Percentiles rank a stretch among this genome's conserved stretches.
Evolutionary conservation across 2,888 invertebrate species (phyloP).

Genomic region (Habrosyne pyritoides): DNA sequence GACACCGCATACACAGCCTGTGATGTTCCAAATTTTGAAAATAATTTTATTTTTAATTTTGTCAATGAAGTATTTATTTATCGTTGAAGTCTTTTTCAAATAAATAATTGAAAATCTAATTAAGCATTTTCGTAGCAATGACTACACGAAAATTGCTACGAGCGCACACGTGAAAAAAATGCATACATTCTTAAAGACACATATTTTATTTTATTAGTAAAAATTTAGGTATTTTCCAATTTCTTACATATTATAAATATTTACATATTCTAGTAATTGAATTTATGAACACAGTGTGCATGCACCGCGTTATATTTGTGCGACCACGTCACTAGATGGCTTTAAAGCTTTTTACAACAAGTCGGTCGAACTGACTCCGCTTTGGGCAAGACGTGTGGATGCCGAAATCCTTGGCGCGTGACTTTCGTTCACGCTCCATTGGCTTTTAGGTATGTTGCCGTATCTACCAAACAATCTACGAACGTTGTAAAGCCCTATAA

Average conservation of each 20-base stretch:
- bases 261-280: not conserved
- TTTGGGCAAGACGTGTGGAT: constrained; percentile 60
- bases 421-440: constrained; percentile 74
- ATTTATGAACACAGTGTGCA: not conserved
- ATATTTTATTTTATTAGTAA: not conserved
- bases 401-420: constrained; percentile 74
- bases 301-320: not conserved
- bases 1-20: constrained; percentile 76
- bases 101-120: constrained; percentile 9
- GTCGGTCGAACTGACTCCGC: constrained; percentile 26
- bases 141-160: not conserved
- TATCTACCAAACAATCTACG: constrained; percentile 64
- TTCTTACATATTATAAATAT: too few species aligned
- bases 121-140: not conserved
- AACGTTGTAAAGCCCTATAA: constrained; percentile 53
- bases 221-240: too few species aligned
- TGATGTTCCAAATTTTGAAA: constrained; percentile 58
- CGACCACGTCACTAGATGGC: constrained; percentile 9
- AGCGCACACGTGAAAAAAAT: not conserved
- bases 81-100: constrained; percentile 16
- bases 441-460: constrained; percentile 70
- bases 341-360: constrained; percentile 30
- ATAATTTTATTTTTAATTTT: constrained; percentile 47
- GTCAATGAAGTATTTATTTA: constrained; percentile 39
- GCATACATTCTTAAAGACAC: not conserved